These are phyloP conservation scores for Polypedilum vanderplanki DNA, from an alignment of 1,140 invertebrate genomes.

Conservation along the genomic window DNA sequence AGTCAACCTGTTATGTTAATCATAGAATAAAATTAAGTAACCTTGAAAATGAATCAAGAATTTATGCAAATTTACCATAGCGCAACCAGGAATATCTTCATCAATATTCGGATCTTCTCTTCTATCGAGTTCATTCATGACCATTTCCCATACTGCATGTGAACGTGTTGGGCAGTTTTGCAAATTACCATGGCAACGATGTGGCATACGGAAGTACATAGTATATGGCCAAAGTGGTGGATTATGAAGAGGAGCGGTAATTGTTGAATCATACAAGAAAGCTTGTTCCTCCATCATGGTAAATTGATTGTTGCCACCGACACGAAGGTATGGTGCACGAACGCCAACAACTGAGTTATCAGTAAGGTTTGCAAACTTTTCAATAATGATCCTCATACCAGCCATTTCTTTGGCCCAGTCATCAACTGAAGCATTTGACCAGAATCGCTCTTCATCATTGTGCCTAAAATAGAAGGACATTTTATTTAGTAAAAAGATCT, in stretches of 20 bases:
- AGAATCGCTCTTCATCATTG: conserved; percentile 88
- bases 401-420: conserved; percentile 98
- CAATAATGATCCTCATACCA: conserved; percentile 85
- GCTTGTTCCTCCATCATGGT: conserved; percentile 97
- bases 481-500: conserved; percentile 33
- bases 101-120: conserved; percentile 86
- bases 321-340: conserved; percentile 83
- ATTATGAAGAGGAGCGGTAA: conserved; percentile 87
- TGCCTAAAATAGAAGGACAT: conserved; percentile 53
- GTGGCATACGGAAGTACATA: conserved; percentile 95
- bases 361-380: conserved; percentile 87
- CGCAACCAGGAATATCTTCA: conserved; percentile 86
- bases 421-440: conserved; percentile 87
- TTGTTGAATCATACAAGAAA: conserved; percentile 94
- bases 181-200: conserved; percentile 86
- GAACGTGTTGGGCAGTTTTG: conserved; percentile 89
- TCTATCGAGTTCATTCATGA: conserved; percentile 92
- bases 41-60: background rate
- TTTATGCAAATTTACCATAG: conserved; percentile 54
- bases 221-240: conserved; percentile 95
- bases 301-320: conserved; percentile 95
- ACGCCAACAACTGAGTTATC: conserved; percentile 92
- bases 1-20: conserved; percentile 60
- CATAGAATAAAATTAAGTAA: background rate
- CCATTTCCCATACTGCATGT: conserved; percentile 95